Conservation (phyloP, 2,888 invertebrate species). For the Drosophila mimetica region DNA sequence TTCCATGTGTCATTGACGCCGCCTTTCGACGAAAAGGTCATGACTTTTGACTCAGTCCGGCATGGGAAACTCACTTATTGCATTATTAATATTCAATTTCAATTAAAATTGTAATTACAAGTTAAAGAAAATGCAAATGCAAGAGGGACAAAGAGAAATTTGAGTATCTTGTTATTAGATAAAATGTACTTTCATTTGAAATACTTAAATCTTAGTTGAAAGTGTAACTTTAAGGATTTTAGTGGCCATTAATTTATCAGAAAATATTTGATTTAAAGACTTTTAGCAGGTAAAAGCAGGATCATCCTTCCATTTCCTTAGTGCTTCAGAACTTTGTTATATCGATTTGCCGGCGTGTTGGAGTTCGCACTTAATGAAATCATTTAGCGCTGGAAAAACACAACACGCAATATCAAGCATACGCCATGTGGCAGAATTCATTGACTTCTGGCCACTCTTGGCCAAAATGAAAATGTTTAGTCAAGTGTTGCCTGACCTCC, state of each 20-base stretch:
- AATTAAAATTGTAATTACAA: constrained; percentile 31
- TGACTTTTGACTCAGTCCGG: constrained; percentile 37
- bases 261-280: too few relatives aligned
- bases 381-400: constrained; percentile 54
- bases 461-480: constrained; percentile 76
- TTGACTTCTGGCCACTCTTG: constrained; percentile 61
- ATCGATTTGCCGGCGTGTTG: constrained; percentile 51
- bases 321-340: constrained; percentile 9
- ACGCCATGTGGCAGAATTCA: constrained; percentile 74
- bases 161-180: neutral
- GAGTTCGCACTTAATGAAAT: constrained; percentile 67
- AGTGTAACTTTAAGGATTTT: too few relatives aligned
- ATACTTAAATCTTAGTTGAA: too few relatives aligned
- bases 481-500: constrained; percentile 76
- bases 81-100: constrained; percentile 62
- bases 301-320: neutral
- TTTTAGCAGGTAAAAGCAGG: too few relatives aligned
- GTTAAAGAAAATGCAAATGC: neutral
- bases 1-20: constrained; percentile 46
- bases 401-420: constrained; percentile 59
- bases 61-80: constrained; percentile 10
- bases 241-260: too few relatives aligned
- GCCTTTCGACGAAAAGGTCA: constrained; percentile 7
- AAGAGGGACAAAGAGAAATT: neutral
- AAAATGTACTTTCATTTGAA: neutral